Conservation (phyloP, 1,140 invertebrate species). For the Platorchestia sp. region DNA sequence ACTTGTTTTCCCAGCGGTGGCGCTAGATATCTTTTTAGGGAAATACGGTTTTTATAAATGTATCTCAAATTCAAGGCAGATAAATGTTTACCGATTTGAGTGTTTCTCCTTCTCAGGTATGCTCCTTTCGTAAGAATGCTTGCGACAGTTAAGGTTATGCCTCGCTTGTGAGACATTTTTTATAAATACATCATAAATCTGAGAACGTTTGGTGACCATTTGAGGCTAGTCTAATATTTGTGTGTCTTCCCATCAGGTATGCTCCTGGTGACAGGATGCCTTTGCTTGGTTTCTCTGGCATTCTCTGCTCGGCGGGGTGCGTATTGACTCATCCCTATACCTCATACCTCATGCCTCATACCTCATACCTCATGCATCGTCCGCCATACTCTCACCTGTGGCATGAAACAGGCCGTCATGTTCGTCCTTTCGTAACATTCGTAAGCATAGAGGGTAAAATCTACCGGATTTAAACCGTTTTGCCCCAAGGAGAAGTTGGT, state of each 20-base stretch:
- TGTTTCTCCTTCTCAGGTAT: too few species aligned
- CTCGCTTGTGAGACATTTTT: too few species aligned
- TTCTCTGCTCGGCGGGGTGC: constrained; percentile 10
- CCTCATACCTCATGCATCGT: not conserved
- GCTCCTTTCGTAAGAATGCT: too few species aligned
- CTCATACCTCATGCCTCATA: too few species aligned
- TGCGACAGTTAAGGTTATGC: too few species aligned
- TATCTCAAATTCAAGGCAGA: too few species aligned
- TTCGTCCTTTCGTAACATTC: not conserved
- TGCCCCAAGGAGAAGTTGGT: not conserved
- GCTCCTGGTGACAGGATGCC: constrained; percentile 23
- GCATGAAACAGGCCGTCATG: not conserved
- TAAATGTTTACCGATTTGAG: too few species aligned
- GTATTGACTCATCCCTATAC: not conserved
- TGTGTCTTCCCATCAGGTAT: not conserved
- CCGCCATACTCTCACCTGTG: not conserved
- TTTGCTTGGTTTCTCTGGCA: constrained; percentile 20
- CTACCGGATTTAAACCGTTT: not conserved
- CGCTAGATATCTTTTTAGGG: too few species aligned
- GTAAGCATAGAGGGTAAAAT: not conserved
- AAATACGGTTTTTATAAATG: too few species aligned
- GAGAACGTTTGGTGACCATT: too few species aligned
- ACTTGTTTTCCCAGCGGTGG: too few species aligned
- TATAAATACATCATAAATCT: too few species aligned
- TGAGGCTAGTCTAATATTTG: not conserved